Evolutionary conservation across 1,140 invertebrate genomes (phyloP).

Genomic region (Myzus persicae): DNA sequence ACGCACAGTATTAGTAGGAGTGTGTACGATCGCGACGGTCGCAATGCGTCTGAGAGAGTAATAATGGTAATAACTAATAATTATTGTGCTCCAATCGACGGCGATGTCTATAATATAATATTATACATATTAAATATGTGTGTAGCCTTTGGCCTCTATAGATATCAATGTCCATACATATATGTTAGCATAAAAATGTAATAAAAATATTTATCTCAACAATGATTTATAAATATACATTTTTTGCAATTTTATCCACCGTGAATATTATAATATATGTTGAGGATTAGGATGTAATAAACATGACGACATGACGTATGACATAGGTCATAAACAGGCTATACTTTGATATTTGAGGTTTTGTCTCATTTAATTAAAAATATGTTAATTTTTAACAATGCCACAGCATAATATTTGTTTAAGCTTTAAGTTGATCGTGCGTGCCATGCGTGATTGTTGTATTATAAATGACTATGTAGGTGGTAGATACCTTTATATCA

Average conservation of each 20-base stretch:
- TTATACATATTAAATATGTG: background rate
- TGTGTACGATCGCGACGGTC: background rate
- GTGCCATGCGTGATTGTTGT: background rate
- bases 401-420: too few species aligned
- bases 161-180: background rate
- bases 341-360: background rate
- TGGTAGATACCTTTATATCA: too few species aligned
- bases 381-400: background rate
- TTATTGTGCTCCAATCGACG: background rate
- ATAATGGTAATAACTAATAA: background rate
- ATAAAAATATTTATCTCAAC: slow-evolving; percentile 12
- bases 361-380: slow-evolving; percentile 10
- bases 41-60: background rate
- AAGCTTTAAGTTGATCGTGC: background rate
- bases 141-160: background rate
- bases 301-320: background rate
- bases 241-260: background rate
- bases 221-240: background rate
- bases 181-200: background rate
- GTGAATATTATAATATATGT: background rate
- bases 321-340: background rate
- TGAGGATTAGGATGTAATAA: background rate
- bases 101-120: background rate
- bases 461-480: background rate
- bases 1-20: too few species aligned